Percentiles rank a stretch among this genome's conserved stretches.
These are phyloP conservation scores for Hippocampus kuda DNA, from an alignment of 2,797 vertebrate species.

Conservation along the genomic window DNA sequence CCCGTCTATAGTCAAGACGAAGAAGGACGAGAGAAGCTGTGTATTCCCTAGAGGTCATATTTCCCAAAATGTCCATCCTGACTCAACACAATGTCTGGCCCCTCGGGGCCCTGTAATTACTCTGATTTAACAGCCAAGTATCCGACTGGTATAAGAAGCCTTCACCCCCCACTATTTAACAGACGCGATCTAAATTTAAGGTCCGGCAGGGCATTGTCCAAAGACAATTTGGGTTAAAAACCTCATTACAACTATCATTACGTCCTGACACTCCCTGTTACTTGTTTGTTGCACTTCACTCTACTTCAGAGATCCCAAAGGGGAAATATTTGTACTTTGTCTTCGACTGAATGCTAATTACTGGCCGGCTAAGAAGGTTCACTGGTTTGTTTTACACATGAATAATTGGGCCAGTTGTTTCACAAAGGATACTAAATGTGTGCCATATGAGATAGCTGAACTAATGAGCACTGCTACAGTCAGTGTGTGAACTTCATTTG, in stretches of 20 bases:
- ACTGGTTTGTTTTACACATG: slow-evolving; percentile 59
- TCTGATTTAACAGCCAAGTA: slow-evolving; percentile 27
- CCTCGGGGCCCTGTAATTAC: slow-evolving; percentile 41
- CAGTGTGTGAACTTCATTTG: slow-evolving; percentile 23
- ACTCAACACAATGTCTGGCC: slow-evolving; percentile 17
- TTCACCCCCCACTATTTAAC: slow-evolving; percentile 10
- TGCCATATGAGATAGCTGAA: slow-evolving; percentile 58
- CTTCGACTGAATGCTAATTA: slow-evolving; percentile 67
- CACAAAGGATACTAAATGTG: slow-evolving; percentile 56
- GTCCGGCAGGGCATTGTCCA: slow-evolving; percentile 24
- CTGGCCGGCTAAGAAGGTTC: slow-evolving; percentile 61
- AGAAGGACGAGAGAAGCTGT: slow-evolving; percentile 25
- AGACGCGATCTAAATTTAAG: slow-evolving; percentile 26
- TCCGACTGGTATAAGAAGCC: slow-evolving; percentile 8
- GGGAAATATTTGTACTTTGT: slow-evolving; percentile 46
- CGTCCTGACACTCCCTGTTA: slow-evolving; percentile 43
- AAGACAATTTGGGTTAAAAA: slow-evolving; percentile 39
- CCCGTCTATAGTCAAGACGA: slow-evolving; percentile 17
- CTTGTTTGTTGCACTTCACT: slow-evolving; percentile 17
- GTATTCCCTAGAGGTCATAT: slow-evolving; percentile 25
- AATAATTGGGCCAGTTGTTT: slow-evolving; percentile 60
- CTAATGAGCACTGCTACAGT: slow-evolving; percentile 54
- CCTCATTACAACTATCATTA: slow-evolving; percentile 30
- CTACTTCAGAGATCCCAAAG: slow-evolving; percentile 17
- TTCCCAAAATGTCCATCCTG: slow-evolving; percentile 13